These are phyloP conservation scores for Urocyon cinereoargenteus DNA, from an alignment of 2,797 vertebrate species.

Conservation along the genomic window DNA sequence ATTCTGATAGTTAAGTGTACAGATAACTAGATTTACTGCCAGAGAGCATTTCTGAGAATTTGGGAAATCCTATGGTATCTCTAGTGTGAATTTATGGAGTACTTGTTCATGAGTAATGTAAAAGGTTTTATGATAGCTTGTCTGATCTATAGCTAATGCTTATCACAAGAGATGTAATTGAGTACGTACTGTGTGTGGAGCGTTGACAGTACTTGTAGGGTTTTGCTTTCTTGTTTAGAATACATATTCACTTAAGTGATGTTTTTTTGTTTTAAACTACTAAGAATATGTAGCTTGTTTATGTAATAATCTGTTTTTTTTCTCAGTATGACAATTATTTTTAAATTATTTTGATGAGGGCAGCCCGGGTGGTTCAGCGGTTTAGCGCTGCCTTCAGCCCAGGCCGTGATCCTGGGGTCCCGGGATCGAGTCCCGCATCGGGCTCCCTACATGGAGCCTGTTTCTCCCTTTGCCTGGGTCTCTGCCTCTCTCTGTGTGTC, in stretches of 20 bases:
- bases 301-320: not conserved
- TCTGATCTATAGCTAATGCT: not conserved
- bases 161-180: not conserved
- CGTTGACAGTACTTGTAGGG: not conserved
- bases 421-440: no score
- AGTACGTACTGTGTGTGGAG: not conserved
- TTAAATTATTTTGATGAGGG: not conserved
- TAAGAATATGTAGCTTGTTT: not conserved
- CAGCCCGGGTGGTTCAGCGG: no score
- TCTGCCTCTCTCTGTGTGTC: no score
- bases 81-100: not conserved
- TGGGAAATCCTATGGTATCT: conserved; percentile 27
- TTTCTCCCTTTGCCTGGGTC: no score
- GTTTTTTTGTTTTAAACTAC: conserved; percentile 2
- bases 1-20: conserved; percentile 45
- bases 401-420: no score
- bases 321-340: not conserved
- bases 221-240: conserved; percentile 22
- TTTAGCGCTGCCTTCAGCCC: no score
- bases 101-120: not conserved
- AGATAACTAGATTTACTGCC: conserved; percentile 46
- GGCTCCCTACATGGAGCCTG: no score
- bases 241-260: not conserved
- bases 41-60: conserved; percentile 38
- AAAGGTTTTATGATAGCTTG: not conserved